These are phyloP conservation scores for Bombyx mandarina DNA, from an alignment of 1,140 invertebrate genomes.

Conservation along the genomic window DNA sequence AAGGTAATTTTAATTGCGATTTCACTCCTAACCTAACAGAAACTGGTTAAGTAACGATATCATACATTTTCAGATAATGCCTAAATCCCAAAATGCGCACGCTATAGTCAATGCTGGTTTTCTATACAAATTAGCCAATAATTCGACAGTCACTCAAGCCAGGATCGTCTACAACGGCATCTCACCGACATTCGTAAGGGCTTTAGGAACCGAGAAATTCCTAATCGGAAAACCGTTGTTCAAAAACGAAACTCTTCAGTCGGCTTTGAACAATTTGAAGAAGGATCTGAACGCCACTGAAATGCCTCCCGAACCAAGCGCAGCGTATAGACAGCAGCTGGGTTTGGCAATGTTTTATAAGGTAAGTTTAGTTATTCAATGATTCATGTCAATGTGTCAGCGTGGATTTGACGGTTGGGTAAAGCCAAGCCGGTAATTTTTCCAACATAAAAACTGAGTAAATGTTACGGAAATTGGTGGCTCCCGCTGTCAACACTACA, in stretches of 20 bases:
- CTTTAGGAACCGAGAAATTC: conserved; percentile 75
- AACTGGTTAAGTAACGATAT: background rate
- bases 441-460: no score
- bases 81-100: conserved; percentile 79
- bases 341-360: conserved; percentile 77
- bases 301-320: conserved; percentile 69
- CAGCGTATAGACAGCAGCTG: conserved; percentile 72
- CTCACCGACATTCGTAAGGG: conserved; percentile 75
- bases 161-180: conserved; percentile 74
- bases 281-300: conserved; percentile 73
- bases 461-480: no score
- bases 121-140: conserved; percentile 71
- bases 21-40: conserved; percentile 72
- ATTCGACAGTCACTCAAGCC: conserved; percentile 50
- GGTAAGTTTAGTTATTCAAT: conserved; percentile 14
- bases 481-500: no score
- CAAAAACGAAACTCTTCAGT: conserved; percentile 52
- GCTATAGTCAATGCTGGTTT: conserved; percentile 81
- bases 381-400: no score
- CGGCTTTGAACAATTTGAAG: conserved; percentile 69
- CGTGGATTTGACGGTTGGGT: no score
- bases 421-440: no score
- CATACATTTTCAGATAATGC: conserved; percentile 73
- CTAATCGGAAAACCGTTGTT: conserved; percentile 72
- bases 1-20: conserved; percentile 66